These are phyloP conservation scores for Holothuria leucospilota DNA, from an alignment of 53 echinoderm and acorn worm species.

Conservation along the genomic window DNA sequence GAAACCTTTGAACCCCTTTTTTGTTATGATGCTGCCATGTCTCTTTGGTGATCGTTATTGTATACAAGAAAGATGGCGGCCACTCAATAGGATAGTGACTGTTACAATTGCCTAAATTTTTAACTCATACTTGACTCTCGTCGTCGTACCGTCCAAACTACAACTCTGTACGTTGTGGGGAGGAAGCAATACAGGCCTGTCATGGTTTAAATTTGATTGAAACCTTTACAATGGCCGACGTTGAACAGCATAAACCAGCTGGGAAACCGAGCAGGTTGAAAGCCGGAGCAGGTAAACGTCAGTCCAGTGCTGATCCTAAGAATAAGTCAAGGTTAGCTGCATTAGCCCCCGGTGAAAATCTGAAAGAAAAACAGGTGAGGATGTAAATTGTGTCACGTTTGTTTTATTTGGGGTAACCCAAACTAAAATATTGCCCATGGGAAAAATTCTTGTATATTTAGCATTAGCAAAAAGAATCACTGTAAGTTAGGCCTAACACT, in stretches of 20 bases:
- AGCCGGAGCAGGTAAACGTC: conserved; percentile 63
- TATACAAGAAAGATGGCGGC: conserved; percentile 44
- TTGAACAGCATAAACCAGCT: conserved; percentile 65
- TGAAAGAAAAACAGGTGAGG: conserved; percentile 97
- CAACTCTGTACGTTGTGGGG: too few relatives aligned
- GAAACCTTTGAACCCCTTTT: too few relatives aligned
- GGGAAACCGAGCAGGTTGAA: conserved; percentile 58
- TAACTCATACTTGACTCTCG: too few relatives aligned
- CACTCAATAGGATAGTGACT: background rate
- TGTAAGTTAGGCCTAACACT: too few relatives aligned
- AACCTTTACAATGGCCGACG: conserved; percentile 65
- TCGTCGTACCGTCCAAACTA: too few relatives aligned
- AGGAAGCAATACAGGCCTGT: too few relatives aligned
- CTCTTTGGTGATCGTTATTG: conserved; percentile 39
- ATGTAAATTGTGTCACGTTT: background rate
- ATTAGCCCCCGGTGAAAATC: conserved; percentile 95
- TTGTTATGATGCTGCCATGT: conserved; percentile 22
- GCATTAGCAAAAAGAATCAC: too few relatives aligned
- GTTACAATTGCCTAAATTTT: background rate
- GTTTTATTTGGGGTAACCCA: background rate
- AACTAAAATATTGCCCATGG: background rate
- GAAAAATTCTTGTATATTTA: too few relatives aligned
- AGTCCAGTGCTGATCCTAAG: conserved; percentile 90
- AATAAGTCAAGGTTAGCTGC: conserved; percentile 96
- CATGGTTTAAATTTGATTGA: too few relatives aligned